Evolutionary conservation across 2,888 invertebrate genomes (phyloP).

Genomic region (Oscheius onirici): DNA sequence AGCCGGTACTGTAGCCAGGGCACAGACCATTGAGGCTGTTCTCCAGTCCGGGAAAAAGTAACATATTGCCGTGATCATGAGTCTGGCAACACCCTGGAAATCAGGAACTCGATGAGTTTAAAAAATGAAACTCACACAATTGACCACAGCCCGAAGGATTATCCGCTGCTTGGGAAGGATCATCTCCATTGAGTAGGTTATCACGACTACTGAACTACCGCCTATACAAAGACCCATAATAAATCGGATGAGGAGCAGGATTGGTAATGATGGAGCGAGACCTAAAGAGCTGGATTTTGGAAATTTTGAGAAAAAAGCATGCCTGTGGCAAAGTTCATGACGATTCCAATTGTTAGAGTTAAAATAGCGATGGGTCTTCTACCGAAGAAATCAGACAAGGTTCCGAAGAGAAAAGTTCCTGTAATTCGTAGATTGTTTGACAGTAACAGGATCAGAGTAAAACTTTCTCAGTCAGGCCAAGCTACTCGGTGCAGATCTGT

Average conservation of each 20-base stretch:
- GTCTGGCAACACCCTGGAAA: slow-evolving; percentile 58
- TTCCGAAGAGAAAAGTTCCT: slow-evolving; percentile 64
- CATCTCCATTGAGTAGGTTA: slow-evolving; percentile 70
- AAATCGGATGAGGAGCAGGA: slow-evolving; percentile 28
- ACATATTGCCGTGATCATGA: slow-evolving; percentile 62
- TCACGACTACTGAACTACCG: slow-evolving; percentile 67
- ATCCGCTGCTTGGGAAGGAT: slow-evolving; percentile 68
- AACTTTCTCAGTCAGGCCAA: background rate
- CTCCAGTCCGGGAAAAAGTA: slow-evolving; percentile 65
- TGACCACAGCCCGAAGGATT: slow-evolving; percentile 68
- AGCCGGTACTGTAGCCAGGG: slow-evolving; percentile 58
- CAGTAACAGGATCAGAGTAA: no score
- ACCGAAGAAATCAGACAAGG: slow-evolving; percentile 52
- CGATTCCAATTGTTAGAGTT: slow-evolving; percentile 58
- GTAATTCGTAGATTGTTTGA: no score
- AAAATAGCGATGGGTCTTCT: slow-evolving; percentile 53
- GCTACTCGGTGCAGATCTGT: no score
- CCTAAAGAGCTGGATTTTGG: background rate
- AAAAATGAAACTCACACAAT: slow-evolving; percentile 56
- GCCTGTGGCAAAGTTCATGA: slow-evolving; percentile 55
- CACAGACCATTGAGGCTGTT: slow-evolving; percentile 59
- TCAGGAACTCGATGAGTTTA: background rate
- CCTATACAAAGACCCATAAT: slow-evolving; percentile 54
- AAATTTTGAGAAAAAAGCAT: background rate
- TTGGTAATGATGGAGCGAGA: slow-evolving; percentile 14